Evolutionary conservation across 1,140 invertebrate genomes (phyloP), one percentile per base, ranked within the genome.

Genomic region (Nixonia krombeini): DNA sequence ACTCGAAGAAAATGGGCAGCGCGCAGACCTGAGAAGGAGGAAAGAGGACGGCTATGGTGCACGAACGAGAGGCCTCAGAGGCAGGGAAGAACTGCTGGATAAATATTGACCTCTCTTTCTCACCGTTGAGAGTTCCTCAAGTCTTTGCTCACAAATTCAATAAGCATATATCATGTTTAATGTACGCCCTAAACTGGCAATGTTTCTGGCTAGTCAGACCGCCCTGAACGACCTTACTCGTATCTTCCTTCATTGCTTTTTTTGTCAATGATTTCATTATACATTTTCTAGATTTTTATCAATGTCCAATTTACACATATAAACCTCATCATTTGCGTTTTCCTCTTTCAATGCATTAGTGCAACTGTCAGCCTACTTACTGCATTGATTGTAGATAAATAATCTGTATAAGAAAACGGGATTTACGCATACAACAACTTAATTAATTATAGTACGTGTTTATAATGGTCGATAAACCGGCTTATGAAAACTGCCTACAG

Each of bases 141-240:
- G 12, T 28, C 50, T 76, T 81, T 79, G 75, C 75, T 78, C 72
- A 78, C 78, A 81, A 82, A 74, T 81, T 81, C 77, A 78, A 79
- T 76, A 81, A 82, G 76, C 74, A 76, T 79, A 80, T 77, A 80
- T 83, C 80, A 80, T 79, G 73, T 75, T 76, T 76, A 81, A 81
- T 74, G 74, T 58, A 64, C 68, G 70, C 66, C 56, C 68, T 65
- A 76, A 79, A 71, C 68, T 1, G 63, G 35, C 68, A 70, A 74
- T 75, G 52, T 72, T 75, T 73, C 25, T 41, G 50, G 40, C 44
- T 35, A 21, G 47, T 37, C 12, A 67, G 78, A 76, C 76, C 71
- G 72, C 58, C 74, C 70, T 68, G 74, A 63, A 74, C 68, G 69
- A 68, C 61, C 68, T 57, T 45, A 46, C 25, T 73, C 65, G 33